phyloP scores from a whole-genome alignment of 2,888 invertebrate species.

The Trissonchulus sp. region DNA sequence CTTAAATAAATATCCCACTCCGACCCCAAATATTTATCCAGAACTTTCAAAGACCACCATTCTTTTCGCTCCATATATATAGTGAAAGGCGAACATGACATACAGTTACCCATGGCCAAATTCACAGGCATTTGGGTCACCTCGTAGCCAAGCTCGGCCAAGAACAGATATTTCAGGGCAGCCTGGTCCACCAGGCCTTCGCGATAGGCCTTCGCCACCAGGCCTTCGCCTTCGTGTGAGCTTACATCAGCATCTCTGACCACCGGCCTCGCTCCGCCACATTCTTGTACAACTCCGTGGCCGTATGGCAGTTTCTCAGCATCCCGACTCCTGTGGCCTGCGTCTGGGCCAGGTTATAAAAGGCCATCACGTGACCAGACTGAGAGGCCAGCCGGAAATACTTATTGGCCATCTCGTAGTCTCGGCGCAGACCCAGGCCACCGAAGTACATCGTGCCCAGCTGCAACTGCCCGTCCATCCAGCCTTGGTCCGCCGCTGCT shows the following conservation, averaged over 20 bases:
- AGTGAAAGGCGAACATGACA: constrained; percentile 67
- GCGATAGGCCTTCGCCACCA: constrained; percentile 71
- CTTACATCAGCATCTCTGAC: constrained; percentile 68
- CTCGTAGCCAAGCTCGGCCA: constrained; percentile 91
- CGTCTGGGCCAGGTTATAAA: constrained; percentile 94
- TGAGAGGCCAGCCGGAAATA: constrained; percentile 95
- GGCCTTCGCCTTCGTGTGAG: constrained; percentile 76
- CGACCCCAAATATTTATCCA: constrained; percentile 68
- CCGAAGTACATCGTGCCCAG: constrained; percentile 95
- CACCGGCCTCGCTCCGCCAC: constrained; percentile 84
- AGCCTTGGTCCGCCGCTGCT: constrained; percentile 93
- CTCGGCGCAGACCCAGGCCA: constrained; percentile 57
- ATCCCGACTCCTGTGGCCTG: constrained; percentile 88
- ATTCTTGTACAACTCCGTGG: constrained; percentile 92
- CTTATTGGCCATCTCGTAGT: constrained; percentile 89
- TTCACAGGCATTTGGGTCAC: constrained; percentile 92
- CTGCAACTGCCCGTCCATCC: constrained; percentile 96
- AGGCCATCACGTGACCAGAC: constrained; percentile 90
- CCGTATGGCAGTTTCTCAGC: constrained; percentile 82
- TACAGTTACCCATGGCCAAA: constrained; percentile 75
- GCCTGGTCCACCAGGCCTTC: constrained; percentile 71
- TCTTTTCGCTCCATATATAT: constrained; percentile 60
- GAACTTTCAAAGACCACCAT: constrained; percentile 48
- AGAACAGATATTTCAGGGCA: constrained; percentile 78
- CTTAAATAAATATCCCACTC: constrained; percentile 94